Evolutionary conservation across 2,888 invertebrate species (phyloP).

Genomic region (Volucella zonaria): DNA sequence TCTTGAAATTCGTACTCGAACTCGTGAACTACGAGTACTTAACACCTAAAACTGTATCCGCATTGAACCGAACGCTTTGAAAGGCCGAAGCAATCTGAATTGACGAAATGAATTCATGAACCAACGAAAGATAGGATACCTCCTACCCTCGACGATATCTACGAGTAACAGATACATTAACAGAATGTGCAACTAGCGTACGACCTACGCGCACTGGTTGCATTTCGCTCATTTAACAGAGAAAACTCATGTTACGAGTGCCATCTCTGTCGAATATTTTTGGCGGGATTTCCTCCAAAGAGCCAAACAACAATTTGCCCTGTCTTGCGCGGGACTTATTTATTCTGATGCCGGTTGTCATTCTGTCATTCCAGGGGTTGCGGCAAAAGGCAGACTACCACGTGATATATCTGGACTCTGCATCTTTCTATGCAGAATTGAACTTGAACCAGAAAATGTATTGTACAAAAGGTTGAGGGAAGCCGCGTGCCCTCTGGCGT

Average conservation of each 20-base stretch:
- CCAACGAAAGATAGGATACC: neutral
- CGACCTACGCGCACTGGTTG: neutral
- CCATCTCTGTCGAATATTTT: slow-evolving; percentile 16
- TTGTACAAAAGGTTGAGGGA: neutral
- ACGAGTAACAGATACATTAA: neutral
- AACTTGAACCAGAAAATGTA: slow-evolving; percentile 45
- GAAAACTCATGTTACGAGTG: slow-evolving; percentile 16
- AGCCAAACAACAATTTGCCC: slow-evolving; percentile 2
- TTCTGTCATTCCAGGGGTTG: too few relatives aligned
- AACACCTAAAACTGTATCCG: too few relatives aligned
- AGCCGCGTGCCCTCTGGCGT: slow-evolving; percentile 49
- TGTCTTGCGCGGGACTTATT: slow-evolving; percentile 1
- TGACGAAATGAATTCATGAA: neutral
- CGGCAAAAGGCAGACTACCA: neutral
- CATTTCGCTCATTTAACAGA: slow-evolving; percentile 32
- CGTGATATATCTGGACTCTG: slow-evolving; percentile 27
- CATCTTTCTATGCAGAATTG: slow-evolving; percentile 37
- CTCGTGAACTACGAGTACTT: neutral
- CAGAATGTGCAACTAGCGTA: neutral
- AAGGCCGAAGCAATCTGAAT: slow-evolving; percentile 46
- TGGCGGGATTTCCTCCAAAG: slow-evolving; percentile 36
- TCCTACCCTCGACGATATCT: neutral
- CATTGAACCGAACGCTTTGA: slow-evolving; percentile 23
- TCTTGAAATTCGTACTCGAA: neutral
- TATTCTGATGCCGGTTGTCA: neutral